A percentile compares a stretch with the other conserved stretches of the same genome.
Conservation (phyloP, 1,140 invertebrate species). For the Brachionus sp. region DNA sequence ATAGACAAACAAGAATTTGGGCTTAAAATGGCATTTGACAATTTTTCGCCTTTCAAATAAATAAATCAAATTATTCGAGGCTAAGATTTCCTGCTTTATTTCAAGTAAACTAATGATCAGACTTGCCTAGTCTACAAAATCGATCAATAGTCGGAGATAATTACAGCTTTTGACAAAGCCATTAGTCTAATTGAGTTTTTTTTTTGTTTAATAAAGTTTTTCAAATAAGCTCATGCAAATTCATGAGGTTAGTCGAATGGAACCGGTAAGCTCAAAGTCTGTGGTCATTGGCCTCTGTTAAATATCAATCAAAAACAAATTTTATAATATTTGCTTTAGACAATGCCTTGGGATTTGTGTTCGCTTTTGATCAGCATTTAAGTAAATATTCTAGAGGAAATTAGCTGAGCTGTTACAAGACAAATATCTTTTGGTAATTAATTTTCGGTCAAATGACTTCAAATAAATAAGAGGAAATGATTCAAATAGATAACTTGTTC, state of each 20-base stretch:
- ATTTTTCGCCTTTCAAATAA: background rate
- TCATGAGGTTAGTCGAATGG: conserved; percentile 14
- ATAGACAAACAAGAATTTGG: background rate
- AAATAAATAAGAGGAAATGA: conserved; percentile 12
- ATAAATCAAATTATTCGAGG: background rate
- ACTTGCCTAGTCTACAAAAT: background rate
- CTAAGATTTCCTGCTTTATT: conserved; percentile 8
- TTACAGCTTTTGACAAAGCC: background rate
- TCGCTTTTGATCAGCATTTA: conserved; percentile 13
- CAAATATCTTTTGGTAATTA: conserved; percentile 23
- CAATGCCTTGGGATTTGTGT: conserved; percentile 1
- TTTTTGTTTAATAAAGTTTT: background rate
- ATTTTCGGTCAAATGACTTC: conserved; percentile 10
- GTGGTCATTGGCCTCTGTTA: conserved; percentile 6
- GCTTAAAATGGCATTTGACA: background rate
- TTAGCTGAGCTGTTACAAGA: conserved; percentile 20
- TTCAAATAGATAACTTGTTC: background rate
- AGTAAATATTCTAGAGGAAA: conserved; percentile 28
- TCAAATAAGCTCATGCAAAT: background rate
- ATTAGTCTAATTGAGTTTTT: background rate
- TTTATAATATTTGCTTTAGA: conserved; percentile 12
- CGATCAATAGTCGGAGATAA: conserved; percentile 5
- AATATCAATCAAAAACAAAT: conserved; percentile 3
- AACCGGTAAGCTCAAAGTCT: background rate
- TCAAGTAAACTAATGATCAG: background rate